Evolutionary conservation across 2,113 vertebrate species (phyloP), one percentile per base, ranked within the genome.

Genomic region (Callaeas wilsoni): DNA sequence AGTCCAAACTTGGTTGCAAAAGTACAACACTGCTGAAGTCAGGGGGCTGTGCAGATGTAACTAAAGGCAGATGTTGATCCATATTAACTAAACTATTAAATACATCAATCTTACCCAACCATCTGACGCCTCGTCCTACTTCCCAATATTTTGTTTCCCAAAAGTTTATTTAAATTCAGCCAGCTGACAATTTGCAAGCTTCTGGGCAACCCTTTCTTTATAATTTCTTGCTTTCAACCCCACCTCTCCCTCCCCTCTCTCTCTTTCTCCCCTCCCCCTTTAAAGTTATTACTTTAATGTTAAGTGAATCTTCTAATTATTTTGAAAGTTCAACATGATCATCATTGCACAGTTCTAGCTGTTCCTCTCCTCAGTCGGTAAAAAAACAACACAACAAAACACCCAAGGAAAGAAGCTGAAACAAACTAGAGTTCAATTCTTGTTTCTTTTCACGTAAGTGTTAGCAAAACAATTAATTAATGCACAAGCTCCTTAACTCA

Each of bases 31-130:
- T 89, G 79, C 44, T 90, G 68, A 92, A 96, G 86, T 94, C 57
- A 78, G 80, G 62, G 41, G 76, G 52, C 65, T 95, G 76, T 64
- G 84, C 93, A 93, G 88, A 94, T 93, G 76, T 93, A 97, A 96
- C 90, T 90, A 83, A 96, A 97, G 92, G 92, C 94, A 97, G 96
- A 96, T 93, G 92, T 86, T 96, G 93, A 96, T 92, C 85, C 85
- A 90, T 87, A 95, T 92, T 94, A 96, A 95, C 88, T 84, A 60
- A 93, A 93, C 93, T 94, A 95, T 96, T 93, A 96, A 94, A 85
- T 84, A 73, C 77, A 95, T 95, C 76, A 96, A 92, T 95, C 92
- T 93, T 92, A 75, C 69, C 65, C 92, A 69, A 81, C 44, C 88
- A 89, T 92, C 85, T 96, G 90, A 96, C 2, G 6, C 76, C 53